Evolutionary conservation across 1,140 invertebrate genomes (phyloP).

Genomic region (Sinella curviseta): DNA sequence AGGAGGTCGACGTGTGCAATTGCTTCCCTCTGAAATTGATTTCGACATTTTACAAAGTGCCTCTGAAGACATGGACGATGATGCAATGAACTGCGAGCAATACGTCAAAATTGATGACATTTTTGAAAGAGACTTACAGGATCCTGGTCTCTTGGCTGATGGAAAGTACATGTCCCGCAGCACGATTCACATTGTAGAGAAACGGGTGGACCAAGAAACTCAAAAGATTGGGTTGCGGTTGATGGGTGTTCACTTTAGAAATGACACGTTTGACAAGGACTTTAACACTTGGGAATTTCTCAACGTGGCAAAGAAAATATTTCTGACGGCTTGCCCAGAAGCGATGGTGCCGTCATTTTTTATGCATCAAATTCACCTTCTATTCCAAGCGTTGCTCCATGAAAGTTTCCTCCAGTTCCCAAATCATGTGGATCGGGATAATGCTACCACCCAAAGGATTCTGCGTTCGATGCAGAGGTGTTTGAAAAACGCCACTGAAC

Average conservation of each 20-base stretch:
- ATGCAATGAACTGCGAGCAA: neutral
- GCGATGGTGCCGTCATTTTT: slow-evolving; percentile 33
- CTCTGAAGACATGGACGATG: neutral
- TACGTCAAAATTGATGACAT: neutral
- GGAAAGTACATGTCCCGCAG: neutral
- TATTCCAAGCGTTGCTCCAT: slow-evolving; percentile 31
- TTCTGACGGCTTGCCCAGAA: slow-evolving; percentile 32
- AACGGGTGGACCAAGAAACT: slow-evolving; percentile 35
- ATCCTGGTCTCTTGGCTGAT: neutral
- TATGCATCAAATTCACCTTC: slow-evolving; percentile 30
- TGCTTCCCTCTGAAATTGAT: neutral
- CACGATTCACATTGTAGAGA: slow-evolving; percentile 3
- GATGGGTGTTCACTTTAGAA: slow-evolving; percentile 18
- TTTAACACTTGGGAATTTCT: slow-evolving; percentile 34
- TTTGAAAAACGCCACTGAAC: neutral
- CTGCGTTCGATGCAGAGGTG: slow-evolving; percentile 2
- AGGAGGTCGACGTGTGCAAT: neutral
- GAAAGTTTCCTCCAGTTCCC: slow-evolving; percentile 28
- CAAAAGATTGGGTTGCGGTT: slow-evolving; percentile 29
- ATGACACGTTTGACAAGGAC: slow-evolving; percentile 2
- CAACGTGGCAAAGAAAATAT: slow-evolving; percentile 29
- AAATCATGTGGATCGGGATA: neutral
- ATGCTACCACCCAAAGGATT: slow-evolving; percentile 14
- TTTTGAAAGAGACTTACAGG: neutral
- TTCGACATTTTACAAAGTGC: slow-evolving; percentile 3